Base-by-base conservation (phyloP, 2,113 vertebrate species). In the Lycocorax pyrrhopterus region DNA sequence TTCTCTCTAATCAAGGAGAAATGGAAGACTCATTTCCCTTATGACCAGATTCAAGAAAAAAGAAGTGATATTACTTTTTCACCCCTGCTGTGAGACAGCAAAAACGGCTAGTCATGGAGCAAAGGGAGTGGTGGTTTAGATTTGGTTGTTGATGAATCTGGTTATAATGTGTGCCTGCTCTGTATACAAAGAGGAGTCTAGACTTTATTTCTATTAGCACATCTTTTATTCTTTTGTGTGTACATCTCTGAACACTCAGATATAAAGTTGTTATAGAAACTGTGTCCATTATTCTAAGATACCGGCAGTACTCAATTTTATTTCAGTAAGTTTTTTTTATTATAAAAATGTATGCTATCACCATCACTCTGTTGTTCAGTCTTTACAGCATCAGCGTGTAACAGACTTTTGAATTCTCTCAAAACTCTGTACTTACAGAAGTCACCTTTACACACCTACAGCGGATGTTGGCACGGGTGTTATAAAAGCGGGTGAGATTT, bases 1-100 rank as follows among this genome's bases (percentile, higher is more conserved):
- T 89, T 81, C 39, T 62, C 39, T 66, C 64, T 87, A 58, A 63
- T 67, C 59, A 77, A 90, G 55, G 30, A 71, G 56, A 94, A 92
- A 80, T 3, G 26, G 33, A 68, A 90, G 39, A n/a, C 51, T 35
- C 16, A 35, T 55, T 80, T 89, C 52, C 52, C 39, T 17, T 9
- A 9, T 7, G 84, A 81, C 13, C 30, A 73, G 18, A 66, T 33
- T 79, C 17, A 75, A 60, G 35, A 63, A 59, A 85, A 84, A 4
- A 55, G 7, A 90, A 76, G 35, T 0, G 0, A 21, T n/a, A 43
- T 27, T 26, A 12, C 0, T 47, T 79, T 92, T 74, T 63, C 37
- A 59, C 21, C 29, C 41, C n/a, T 58, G 46, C 41, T 66, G 37
- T 13, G 62, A 72, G 66, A 63, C 47, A 33, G 26, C 46, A 51